Conservation (phyloP, 2,888 invertebrate genomes). For the Pterostichus madidus region DNA sequence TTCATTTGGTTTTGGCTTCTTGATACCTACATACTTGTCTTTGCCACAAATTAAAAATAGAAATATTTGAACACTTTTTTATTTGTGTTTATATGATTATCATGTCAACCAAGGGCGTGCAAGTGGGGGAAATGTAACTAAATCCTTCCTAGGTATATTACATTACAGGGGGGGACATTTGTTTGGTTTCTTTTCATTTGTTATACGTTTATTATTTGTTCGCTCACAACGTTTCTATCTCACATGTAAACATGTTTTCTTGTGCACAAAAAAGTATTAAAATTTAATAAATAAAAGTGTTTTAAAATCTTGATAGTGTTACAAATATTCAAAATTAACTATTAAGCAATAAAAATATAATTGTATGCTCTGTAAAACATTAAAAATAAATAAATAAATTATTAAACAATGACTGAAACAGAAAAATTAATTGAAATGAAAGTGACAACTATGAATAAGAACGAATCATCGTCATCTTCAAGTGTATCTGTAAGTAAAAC, state of each 20-base stretch:
- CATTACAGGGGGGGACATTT: conserved; percentile 59
- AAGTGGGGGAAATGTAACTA: conserved; percentile 40
- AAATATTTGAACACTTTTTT: conserved; percentile 11
- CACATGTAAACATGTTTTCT: background rate
- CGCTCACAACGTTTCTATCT: conserved; percentile 32
- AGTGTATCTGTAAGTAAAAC: conserved; percentile 34
- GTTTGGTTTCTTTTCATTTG: conserved; percentile 43
- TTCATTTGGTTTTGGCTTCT: background rate
- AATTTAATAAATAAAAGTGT: conserved; percentile 34
- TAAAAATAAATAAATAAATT: background rate
- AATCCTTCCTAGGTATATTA: conserved; percentile 19
- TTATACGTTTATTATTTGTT: conserved; percentile 6
- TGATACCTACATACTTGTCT: background rate
- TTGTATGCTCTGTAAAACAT: background rate
- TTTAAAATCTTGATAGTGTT: conserved; percentile 7
- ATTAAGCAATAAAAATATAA: conserved; percentile 18
- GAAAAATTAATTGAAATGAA: conserved; percentile 51
- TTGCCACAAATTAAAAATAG: conserved; percentile 2
- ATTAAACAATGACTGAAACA: conserved; percentile 34
- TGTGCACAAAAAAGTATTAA: conserved; percentile 33
- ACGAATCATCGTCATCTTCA: conserved; percentile 26
- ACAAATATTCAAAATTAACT: background rate
- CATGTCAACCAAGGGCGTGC: background rate
- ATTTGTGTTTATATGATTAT: conserved; percentile 2
- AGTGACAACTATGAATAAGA: conserved; percentile 15